Evolutionary conservation across 1,140 invertebrate species (phyloP).

Genomic region (Araneus ventricosus): DNA sequence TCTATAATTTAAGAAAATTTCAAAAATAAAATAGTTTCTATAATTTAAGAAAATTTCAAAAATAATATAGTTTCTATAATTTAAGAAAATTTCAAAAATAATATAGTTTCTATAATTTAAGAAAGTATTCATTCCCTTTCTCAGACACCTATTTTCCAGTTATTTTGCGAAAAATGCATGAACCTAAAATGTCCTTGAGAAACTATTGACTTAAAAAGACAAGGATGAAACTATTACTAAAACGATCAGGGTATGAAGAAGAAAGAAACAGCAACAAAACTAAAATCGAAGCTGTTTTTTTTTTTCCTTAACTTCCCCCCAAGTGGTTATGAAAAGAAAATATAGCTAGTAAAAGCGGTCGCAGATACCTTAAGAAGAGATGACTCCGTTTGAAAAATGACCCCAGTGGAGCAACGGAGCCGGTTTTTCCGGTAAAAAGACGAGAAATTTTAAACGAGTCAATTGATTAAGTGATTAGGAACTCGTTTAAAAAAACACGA

Average conservation of each 20-base stretch:
- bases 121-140: too few species aligned
- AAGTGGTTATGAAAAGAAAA: neutral
- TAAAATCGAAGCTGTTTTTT: neutral
- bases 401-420: neutral
- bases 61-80: too few species aligned
- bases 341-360: neutral
- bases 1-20: too few species aligned
- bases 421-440: neutral
- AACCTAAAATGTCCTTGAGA: neutral
- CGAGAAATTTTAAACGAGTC: slow-evolving; percentile 3
- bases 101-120: too few species aligned
- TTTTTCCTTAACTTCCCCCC: neutral
- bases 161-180: neutral
- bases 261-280: neutral
- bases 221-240: neutral
- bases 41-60: too few species aligned
- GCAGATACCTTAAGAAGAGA: neutral
- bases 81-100: too few species aligned
- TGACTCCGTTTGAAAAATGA: slow-evolving; percentile 11
- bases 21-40: too few species aligned
- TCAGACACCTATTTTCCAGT: too few species aligned
- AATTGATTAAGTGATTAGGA: slow-evolving; percentile 41
- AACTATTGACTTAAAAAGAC: neutral
- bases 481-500: slow-evolving; percentile 7
- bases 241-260: neutral